phyloP scores from a whole-genome alignment of 2,888 invertebrate genomes.

The Myopa testacea region DNA sequence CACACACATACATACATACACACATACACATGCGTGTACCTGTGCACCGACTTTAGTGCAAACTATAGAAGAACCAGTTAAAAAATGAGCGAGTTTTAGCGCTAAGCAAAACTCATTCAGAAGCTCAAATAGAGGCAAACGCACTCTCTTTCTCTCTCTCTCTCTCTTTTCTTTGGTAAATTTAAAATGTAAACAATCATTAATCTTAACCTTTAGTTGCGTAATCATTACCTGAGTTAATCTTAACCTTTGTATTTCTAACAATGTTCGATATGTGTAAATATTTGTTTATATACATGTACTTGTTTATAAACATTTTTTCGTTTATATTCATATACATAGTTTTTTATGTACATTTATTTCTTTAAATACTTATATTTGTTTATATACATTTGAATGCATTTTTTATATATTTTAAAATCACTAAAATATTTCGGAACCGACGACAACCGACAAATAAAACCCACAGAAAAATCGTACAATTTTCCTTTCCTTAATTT shows the following conservation, averaged over 20 bases:
- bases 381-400: neutral
- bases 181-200: neutral
- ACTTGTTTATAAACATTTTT: neutral
- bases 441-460: slow-evolving; percentile 29
- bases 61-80: slow-evolving; percentile 1
- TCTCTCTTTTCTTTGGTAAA: neutral
- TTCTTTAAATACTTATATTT: neutral
- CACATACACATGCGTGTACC: neutral
- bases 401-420: neutral
- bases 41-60: neutral
- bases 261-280: neutral
- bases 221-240: neutral
- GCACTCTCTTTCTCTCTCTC: neutral
- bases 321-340: neutral
- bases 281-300: too few relatives aligned
- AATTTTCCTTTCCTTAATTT: slow-evolving; percentile 32
- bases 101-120: neutral
- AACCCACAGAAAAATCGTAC: slow-evolving; percentile 45
- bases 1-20: neutral
- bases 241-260: neutral
- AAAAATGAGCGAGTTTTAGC: neutral
- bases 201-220: neutral
- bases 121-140: neutral
- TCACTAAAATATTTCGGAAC: slow-evolving; percentile 11
- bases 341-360: too few relatives aligned